These are phyloP conservation scores for Yponomeuta plumbellus DNA, from an alignment of 2,888 invertebrate species.

Conservation along the genomic window DNA sequence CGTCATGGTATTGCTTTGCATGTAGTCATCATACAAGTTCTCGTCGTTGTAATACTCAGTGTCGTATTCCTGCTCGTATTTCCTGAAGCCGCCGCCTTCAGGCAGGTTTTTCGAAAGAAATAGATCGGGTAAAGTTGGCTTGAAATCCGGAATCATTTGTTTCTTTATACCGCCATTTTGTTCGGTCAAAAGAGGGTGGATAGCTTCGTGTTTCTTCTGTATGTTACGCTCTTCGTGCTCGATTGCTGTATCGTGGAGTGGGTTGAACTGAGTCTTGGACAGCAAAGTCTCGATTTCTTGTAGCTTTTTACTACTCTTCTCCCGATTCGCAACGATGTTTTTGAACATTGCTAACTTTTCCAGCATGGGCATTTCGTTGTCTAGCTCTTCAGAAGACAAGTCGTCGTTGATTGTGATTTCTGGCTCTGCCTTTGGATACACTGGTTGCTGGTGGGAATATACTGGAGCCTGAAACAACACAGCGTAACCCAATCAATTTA, in stretches of 20 bases:
- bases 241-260: conserved; percentile 47
- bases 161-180: conserved; percentile 1
- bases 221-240: conserved; percentile 54
- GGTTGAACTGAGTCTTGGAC: conserved; percentile 56
- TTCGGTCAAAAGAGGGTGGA: conserved; percentile 19
- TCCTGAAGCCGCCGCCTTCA: conserved; percentile 42
- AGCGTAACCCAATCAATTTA: neutral
- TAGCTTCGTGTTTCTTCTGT: conserved; percentile 61
- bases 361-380: conserved; percentile 47
- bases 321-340: conserved; percentile 46
- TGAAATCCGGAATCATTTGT: conserved; percentile 48
- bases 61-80: conserved; percentile 42
- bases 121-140: conserved; percentile 51
- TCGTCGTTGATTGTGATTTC: conserved; percentile 17
- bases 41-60: conserved; percentile 64
- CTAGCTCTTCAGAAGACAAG: conserved; percentile 30
- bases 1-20: conserved; percentile 65
- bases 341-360: conserved; percentile 60
- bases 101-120: conserved; percentile 37
- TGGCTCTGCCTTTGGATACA: conserved; percentile 19
- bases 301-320: conserved; percentile 31
- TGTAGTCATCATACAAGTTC: conserved; percentile 63
- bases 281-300: conserved; percentile 30
- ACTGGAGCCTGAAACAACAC: conserved; percentile 46
- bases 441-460: conserved; percentile 35